Evolutionary conservation across 2,888 invertebrate species (phyloP).

Genomic region (Strigamia maritima): DNA sequence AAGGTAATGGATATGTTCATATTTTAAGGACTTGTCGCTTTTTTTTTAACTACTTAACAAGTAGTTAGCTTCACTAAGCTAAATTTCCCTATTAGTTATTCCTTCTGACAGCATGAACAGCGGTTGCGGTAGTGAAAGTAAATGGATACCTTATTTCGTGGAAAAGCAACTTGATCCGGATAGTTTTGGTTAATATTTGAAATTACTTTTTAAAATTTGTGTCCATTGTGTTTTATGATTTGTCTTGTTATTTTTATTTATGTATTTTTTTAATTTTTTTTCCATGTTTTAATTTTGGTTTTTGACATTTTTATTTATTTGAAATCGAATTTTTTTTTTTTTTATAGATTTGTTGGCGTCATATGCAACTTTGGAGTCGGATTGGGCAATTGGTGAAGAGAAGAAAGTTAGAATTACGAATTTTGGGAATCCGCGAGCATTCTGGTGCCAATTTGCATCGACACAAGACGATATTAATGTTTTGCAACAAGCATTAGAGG

Average conservation of each 20-base stretch:
- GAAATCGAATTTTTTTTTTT: neutral
- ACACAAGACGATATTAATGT: conserved; percentile 43
- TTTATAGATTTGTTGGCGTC: neutral
- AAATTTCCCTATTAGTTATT: neutral
- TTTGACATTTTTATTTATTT: neutral
- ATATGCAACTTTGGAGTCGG: neutral
- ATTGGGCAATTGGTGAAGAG: neutral
- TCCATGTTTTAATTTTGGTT: neutral
- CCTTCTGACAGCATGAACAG: neutral
- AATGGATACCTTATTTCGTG: neutral
- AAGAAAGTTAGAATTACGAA: neutral
- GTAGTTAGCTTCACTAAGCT: neutral
- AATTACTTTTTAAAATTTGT: neutral
- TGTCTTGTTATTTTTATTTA: neutral
- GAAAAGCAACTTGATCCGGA: neutral
- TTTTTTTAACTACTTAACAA: neutral
- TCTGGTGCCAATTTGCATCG: conserved; percentile 39
- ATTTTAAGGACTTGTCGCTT: too few species aligned
- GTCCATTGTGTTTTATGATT: neutral
- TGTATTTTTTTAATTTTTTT: neutral
- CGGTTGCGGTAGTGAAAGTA: neutral
- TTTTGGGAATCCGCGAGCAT: neutral
- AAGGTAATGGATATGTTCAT: neutral
- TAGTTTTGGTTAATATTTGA: neutral
- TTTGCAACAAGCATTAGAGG: neutral